phyloP scores from a whole-genome alignment of 64 coral and sea anemone species.

The Montipora cactus region DNA sequence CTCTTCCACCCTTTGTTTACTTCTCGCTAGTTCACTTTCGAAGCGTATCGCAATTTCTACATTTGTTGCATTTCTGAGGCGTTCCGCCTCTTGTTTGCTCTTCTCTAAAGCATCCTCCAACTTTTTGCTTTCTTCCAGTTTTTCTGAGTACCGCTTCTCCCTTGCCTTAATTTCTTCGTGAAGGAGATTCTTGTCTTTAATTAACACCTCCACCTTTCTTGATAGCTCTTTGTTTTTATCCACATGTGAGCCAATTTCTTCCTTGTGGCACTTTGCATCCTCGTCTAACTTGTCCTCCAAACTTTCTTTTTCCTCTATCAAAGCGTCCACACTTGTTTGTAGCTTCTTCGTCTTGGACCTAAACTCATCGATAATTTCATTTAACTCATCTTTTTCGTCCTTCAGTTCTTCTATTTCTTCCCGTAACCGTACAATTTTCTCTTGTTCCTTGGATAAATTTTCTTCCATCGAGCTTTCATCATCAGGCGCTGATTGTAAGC shows the following conservation, averaged over 20 bases:
- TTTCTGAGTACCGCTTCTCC: neutral
- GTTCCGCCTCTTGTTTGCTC: neutral
- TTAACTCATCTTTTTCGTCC: conserved; percentile 58
- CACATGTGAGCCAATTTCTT: conserved; percentile 23
- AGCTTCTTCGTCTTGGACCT: conserved; percentile 50
- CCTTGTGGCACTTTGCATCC: conserved; percentile 33
- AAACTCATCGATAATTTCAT: conserved; percentile 35
- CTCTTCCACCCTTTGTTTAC: conserved; percentile 24
- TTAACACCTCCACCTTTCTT: conserved; percentile 27
- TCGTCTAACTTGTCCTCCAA: conserved; percentile 57
- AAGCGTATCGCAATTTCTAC: neutral
- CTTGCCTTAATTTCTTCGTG: conserved; percentile 14
- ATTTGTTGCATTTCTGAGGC: neutral
- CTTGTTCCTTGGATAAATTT: conserved; percentile 14
- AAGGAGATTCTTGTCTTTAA: conserved; percentile 31
- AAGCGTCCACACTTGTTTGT: neutral
- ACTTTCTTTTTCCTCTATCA: conserved; percentile 32
- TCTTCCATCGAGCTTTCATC: neutral
- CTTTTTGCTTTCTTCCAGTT: conserved; percentile 38
- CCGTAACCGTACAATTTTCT: conserved; percentile 4
- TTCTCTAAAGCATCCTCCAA: conserved; percentile 30
- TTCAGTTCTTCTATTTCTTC: conserved; percentile 49
- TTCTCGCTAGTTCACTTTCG: neutral
- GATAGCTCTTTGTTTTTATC: conserved; percentile 23
- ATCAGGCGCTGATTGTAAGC: neutral